Conservation (phyloP, 2,888 invertebrate species). For the Rotaria macrura region DNA sequence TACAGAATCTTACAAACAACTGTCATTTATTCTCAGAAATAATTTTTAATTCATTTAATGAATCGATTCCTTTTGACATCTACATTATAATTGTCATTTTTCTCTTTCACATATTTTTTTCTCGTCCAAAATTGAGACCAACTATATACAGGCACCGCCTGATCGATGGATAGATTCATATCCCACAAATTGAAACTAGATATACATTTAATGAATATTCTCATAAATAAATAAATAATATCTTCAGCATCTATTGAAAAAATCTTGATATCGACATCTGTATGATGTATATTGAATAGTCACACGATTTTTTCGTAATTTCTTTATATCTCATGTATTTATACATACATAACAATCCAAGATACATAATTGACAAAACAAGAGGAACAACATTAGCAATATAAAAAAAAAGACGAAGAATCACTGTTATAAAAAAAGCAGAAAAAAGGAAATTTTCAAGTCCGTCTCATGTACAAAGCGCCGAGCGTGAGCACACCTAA, state of each 20-base stretch:
- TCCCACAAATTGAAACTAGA: neutral
- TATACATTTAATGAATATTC: neutral
- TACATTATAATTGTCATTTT: neutral
- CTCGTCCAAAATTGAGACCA: neutral
- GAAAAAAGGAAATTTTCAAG: neutral
- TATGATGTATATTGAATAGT: neutral
- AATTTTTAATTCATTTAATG: neutral
- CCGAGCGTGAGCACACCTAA: neutral
- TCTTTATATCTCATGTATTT: neutral
- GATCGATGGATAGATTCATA: neutral
- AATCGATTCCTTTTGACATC: neutral
- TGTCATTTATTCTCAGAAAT: neutral
- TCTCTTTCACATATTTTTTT: neutral
- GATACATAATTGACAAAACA: neutral
- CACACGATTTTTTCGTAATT: neutral
- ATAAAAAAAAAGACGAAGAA: neutral
- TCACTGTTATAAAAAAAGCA: neutral
- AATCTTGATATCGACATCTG: neutral
- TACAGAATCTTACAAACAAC: neutral
- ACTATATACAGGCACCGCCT: neutral
- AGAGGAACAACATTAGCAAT: neutral
- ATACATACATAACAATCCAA: neutral
- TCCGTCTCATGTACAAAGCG: neutral
- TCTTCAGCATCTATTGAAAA: neutral
- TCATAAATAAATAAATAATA: too few relatives aligned